Base-by-base conservation (phyloP, 2,888 invertebrate genomes). In the Perizoma flavofasciatum region DNA sequence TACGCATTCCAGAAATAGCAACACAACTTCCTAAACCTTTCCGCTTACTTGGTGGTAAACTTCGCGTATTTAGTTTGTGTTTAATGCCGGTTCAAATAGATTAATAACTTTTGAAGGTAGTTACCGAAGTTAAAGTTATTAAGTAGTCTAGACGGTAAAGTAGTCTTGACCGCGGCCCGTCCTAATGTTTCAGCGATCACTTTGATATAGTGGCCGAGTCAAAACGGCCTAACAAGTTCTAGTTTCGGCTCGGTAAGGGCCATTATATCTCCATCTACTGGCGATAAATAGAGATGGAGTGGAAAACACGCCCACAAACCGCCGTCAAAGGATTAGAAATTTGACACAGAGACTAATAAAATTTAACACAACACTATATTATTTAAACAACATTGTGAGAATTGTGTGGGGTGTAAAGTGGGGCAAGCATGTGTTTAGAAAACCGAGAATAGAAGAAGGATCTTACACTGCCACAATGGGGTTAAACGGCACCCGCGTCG, bases 101-200 rank as follows among this genome's bases (percentile, higher is more conserved):
- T 62, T 53, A 56, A 65, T 61, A 57, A 61, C 43, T 47, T 57
- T 58, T 41, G 65, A 61, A 69, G 69, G 69, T 72, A 69, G 70
- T 78, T 68, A 68, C 72, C 65, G 66, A 75, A 74, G 47, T 62
- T 73, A 69, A 66, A 77, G 77, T 81, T 75, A 76, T 74, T 22
- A 70, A 75, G 75, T 67, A 75, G 85, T 82, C 82, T 82, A 78
- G 81, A 81, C 82, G 74, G 77, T 72, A 74, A 74, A 72, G 74
- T 72, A 51, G 49, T 50, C 66, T 77, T 76, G 81, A 83, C 81
- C 82, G 79, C 78, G 70, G 72, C 61, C 71, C 75, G 74, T 77
- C 75, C 77, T 77, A 80, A 83, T 80, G 79, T 83, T 83, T 78
- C 77, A 79, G 77, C 81, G 75, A 81, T 81, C 79, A 74, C 77